phyloP scores from a whole-genome alignment of 2,888 invertebrate genomes.

The Lithophane leautieri region DNA sequence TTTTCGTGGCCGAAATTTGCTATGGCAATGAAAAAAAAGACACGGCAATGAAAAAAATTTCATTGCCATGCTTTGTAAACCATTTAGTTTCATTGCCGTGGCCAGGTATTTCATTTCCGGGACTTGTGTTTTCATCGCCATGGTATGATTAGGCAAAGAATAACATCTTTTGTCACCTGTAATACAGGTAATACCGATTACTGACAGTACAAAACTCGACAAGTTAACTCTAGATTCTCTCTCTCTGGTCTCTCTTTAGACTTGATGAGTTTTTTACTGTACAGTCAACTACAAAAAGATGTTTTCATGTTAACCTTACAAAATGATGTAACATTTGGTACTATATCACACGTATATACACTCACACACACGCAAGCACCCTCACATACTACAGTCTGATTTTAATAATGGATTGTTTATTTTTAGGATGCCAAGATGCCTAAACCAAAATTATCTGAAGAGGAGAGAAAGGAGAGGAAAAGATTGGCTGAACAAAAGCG shows the following conservation, averaged over 20 bases:
- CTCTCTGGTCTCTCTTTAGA: slow-evolving; percentile 5
- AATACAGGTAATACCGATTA: too few relatives aligned
- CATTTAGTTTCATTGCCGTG: slow-evolving; percentile 25
- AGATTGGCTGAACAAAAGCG: slow-evolving; percentile 38
- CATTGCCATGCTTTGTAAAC: too few relatives aligned
- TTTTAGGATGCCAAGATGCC: slow-evolving; percentile 29
- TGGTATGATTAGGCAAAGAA: too few relatives aligned
- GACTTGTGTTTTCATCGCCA: slow-evolving; percentile 15
- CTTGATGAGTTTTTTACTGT: slow-evolving; percentile 11
- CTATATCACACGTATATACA: slow-evolving; percentile 12
- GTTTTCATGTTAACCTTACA: slow-evolving; percentile 19
- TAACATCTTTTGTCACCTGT: too few relatives aligned
- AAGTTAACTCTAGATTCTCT: slow-evolving; percentile 13
- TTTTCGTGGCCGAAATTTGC: too few relatives aligned
- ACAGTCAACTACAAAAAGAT: slow-evolving; percentile 19
- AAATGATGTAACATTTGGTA: slow-evolving; percentile 14
- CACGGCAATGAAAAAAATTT: too few relatives aligned
- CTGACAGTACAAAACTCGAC: slow-evolving; percentile 1
- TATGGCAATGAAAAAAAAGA: too few relatives aligned
- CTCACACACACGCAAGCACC: slow-evolving; percentile 2
- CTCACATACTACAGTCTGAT: slow-evolving; percentile 25
- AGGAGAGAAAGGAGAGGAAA: slow-evolving; percentile 41
- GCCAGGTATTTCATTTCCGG: slow-evolving; percentile 28
- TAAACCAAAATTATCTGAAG: slow-evolving; percentile 38
- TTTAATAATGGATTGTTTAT: slow-evolving; percentile 25